phyloP scores from a whole-genome alignment of 1,140 invertebrate genomes.

The Megathymus violae region DNA sequence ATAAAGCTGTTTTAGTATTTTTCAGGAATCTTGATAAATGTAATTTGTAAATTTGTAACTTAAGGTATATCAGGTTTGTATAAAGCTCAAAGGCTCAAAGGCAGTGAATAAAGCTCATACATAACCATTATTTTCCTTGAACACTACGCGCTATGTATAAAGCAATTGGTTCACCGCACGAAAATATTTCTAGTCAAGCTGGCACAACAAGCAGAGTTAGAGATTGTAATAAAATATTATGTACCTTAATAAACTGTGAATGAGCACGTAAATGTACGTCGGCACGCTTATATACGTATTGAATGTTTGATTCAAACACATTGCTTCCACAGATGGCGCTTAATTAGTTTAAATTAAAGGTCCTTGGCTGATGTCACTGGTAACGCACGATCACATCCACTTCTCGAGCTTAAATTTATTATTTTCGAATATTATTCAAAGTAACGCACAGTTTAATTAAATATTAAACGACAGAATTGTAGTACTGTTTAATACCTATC shows the following conservation, averaged over 20 bases:
- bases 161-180: not conserved
- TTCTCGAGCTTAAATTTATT: no score
- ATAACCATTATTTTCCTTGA: conserved; percentile 2
- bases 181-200: not conserved
- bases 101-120: not conserved
- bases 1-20: no score
- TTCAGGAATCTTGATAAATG: not conserved
- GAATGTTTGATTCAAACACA: conserved; percentile 26
- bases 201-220: not conserved
- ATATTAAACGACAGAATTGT: no score
- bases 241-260: conserved; percentile 26
- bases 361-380: no score
- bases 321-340: no score
- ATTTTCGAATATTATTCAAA: no score
- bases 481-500: no score
- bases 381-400: no score
- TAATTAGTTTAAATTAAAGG: no score
- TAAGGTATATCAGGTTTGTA: no score
- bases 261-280: conserved; percentile 21
- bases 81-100: no score
- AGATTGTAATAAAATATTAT: conserved; percentile 8
- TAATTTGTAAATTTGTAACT: not conserved
- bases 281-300: conserved; percentile 26
- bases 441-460: no score
- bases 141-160: not conserved